Percentiles rank a stretch among this genome's conserved stretches.
phyloP scores from a whole-genome alignment of 2,797 vertebrate species.

The Sphenodon punctatus region DNA sequence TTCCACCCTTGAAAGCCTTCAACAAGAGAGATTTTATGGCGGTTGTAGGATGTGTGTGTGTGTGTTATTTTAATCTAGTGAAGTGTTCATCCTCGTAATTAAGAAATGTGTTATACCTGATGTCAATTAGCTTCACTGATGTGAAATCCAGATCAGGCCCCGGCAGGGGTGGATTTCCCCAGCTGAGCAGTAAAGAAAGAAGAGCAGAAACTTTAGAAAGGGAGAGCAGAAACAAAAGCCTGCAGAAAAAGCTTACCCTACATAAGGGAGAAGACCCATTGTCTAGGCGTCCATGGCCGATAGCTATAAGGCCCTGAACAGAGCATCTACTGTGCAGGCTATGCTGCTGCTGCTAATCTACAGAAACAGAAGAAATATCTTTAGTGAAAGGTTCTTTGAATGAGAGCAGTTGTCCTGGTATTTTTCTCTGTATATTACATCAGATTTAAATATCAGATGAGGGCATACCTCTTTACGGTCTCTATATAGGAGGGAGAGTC shows the following conservation, averaged over 20 bases:
- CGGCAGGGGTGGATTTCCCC: constrained; percentile 12
- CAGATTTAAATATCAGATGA: no score
- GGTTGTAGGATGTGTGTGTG: constrained; percentile 25
- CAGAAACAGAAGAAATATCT: not conserved
- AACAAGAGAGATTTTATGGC: constrained; percentile 40
- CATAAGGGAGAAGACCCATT: constrained; percentile 17
- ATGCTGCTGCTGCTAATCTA: not conserved
- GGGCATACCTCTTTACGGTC: no score
- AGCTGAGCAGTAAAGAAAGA: constrained; percentile 35
- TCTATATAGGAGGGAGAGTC: no score
- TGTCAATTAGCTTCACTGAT: constrained; percentile 27
- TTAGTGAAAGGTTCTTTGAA: not conserved
- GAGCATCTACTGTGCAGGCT: fast-evolving
- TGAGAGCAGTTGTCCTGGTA: no score
- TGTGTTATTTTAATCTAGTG: constrained; percentile 27
- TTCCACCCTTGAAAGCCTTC: constrained; percentile 37
- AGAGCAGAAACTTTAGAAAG: constrained; percentile 32
- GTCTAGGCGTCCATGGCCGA: constrained; percentile 14
- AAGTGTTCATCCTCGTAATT: constrained; percentile 36
- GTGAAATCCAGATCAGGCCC: constrained; percentile 25
- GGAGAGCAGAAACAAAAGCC: constrained; percentile 36
- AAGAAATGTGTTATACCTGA: constrained; percentile 49
- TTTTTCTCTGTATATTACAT: no score
- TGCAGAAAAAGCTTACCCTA: constrained; percentile 23
- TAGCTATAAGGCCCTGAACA: not conserved